Base-by-base conservation (phyloP, 2,797 vertebrate genomes). In the Poecilia velifera region DNA sequence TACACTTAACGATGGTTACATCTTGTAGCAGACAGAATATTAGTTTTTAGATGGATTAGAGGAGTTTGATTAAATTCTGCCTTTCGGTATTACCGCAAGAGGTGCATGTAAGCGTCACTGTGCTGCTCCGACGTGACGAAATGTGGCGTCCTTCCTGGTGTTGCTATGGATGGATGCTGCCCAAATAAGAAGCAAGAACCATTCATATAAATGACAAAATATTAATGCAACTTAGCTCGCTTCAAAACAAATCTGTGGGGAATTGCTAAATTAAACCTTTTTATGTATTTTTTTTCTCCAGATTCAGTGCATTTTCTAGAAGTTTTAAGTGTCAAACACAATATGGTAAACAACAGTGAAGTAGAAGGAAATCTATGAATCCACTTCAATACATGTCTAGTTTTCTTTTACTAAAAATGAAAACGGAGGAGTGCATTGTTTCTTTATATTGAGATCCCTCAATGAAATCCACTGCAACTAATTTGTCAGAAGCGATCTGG, bases 41-140 rank as follows among this genome's bases (percentile, higher is more conserved):
- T 45, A 45, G 22, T 71, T 71, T 71, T 45, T 71, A 71, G 68
- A 71, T 71, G 41, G 41, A 71, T 45, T 45, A 43, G 68, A 6
- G 43, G 25, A 45, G 39, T n/a, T 70, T 45, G 41, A 70, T 70
- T 70, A 28, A n/a, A 70, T 70, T 45, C 12, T 43, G 39, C 12
- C 41, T 28, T 68, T 41, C 25, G 6, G 5, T 45, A 45, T n/a
- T 45, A 71, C 68, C 12, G 9, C 12, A 45, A 45, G 41, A 25
- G 39, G 10, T 45, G 6, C 22, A 45, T 43, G 66, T n/a, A 43
- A 68, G 39, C 34, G 6, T 43, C 9, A 43, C 66, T 43, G 36
- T 43, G 25, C 22, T n/a, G 3, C 39, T 25, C 39, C n/a, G 12
- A 41, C 22, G 13, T 70, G 10, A 70, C 43, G 9, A 43, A 70